Percentiles rank a stretch among this genome's conserved stretches.
Conservation (phyloP, 1,140 invertebrate genomes). For the Notospermus geniculatus region DNA sequence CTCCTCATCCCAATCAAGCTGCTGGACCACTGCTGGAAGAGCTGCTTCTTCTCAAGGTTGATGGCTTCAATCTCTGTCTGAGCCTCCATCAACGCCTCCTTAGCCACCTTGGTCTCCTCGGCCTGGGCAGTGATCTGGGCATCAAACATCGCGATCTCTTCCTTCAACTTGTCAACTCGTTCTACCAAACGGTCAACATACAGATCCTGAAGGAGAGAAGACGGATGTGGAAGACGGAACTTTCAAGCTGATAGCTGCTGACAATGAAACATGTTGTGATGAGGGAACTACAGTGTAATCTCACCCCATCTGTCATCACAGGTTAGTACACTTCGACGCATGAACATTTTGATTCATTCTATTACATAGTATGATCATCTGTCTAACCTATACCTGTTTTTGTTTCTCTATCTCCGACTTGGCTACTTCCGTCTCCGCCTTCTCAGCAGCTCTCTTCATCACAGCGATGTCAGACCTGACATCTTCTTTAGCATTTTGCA, state of each 20-base stretch:
- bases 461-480: conserved; percentile 55
- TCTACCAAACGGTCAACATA: conserved; percentile 55
- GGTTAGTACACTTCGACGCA: too few relatives aligned
- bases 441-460: conserved; percentile 55
- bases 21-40: conserved; percentile 56
- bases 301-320: too few relatives aligned
- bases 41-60: conserved; percentile 53
- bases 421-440: conserved; percentile 51
- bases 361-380: too few relatives aligned
- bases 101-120: conserved; percentile 51
- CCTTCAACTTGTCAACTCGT: conserved; percentile 51
- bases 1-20: conserved; percentile 56
- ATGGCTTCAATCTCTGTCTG: conserved; percentile 55
- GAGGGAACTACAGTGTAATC: too few relatives aligned
- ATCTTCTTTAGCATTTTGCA: conserved; percentile 55
- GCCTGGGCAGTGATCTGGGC: conserved; percentile 53
- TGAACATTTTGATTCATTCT: too few relatives aligned
- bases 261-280: too few relatives aligned
- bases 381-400: conserved; percentile 39
- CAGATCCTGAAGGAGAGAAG: conserved; percentile 39
- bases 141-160: conserved; percentile 55
- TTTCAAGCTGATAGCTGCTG: neutral
- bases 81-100: conserved; percentile 51
- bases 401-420: conserved; percentile 54
- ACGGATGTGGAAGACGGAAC: too few relatives aligned